Evolutionary conservation across 2,888 invertebrate species (phyloP).

Genomic region (Melanotus villosus): DNA sequence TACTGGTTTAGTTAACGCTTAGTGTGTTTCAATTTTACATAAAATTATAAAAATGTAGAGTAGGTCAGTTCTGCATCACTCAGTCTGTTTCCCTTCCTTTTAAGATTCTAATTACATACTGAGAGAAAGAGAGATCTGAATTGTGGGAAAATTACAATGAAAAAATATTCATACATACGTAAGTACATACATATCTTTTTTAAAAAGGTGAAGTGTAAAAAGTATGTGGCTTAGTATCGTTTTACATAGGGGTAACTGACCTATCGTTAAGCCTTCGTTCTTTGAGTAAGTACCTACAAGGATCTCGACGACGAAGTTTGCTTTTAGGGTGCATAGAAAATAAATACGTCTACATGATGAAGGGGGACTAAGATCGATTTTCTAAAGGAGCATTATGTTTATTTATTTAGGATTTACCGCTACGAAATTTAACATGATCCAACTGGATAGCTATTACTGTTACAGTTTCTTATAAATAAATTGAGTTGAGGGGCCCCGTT

Average conservation of each 20-base stretch:
- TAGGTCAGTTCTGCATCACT: conserved; percentile 2
- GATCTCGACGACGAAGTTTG: conserved; percentile 18
- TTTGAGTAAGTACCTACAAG: conserved; percentile 12
- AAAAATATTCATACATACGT: conserved; percentile 2
- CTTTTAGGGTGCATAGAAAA: conserved; percentile 33
- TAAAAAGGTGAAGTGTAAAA: conserved; percentile 11
- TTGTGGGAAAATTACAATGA: conserved; percentile 17
- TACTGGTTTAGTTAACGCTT: too few species aligned
- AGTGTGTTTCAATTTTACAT: not conserved
- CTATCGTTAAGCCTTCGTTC: conserved; percentile 19
- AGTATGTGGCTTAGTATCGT: conserved; percentile 16
- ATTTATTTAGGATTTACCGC: too few species aligned
- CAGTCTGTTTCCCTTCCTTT: conserved; percentile 4
- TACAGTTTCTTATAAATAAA: too few species aligned
- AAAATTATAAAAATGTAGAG: conserved; percentile 13
- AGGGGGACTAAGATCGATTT: conserved; percentile 13
- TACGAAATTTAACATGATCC: too few species aligned
- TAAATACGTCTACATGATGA: conserved; percentile 12
- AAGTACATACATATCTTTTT: too few species aligned
- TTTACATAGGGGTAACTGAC: conserved; percentile 33
- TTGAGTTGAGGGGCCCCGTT: too few species aligned
- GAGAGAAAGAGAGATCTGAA: conserved; percentile 1
- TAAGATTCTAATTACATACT: conserved; percentile 1
- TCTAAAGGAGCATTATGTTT: not conserved
- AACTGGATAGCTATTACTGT: too few species aligned